phyloP scores from a whole-genome alignment of 2,797 vertebrate species.

The Melanotaenia boesemani region DNA sequence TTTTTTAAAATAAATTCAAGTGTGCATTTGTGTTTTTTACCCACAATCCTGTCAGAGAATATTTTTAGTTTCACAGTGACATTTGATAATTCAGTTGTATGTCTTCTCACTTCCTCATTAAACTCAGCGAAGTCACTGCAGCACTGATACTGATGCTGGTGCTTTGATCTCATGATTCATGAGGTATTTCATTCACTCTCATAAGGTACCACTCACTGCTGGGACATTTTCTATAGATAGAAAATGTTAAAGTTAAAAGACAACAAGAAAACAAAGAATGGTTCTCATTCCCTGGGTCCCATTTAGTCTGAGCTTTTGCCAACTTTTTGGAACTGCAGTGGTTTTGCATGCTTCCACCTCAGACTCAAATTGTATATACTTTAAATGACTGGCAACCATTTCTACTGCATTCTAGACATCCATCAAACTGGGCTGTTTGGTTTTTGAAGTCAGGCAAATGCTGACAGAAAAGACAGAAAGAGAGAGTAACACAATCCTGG shows the following conservation, averaged over 20 bases:
- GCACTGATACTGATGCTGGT: not conserved
- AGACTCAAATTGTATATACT: conserved; percentile 15
- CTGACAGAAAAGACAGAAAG: not conserved
- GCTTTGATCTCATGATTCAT: not conserved
- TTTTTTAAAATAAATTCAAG: no score
- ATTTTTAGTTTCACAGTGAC: not conserved
- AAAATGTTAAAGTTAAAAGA: conserved; percentile 2
- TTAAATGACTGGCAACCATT: not conserved
- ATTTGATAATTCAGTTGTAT: not conserved
- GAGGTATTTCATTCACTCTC: not conserved
- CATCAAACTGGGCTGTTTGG: not conserved
- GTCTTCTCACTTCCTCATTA: not conserved
- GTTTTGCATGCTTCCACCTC: conserved; percentile 12
- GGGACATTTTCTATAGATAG: not conserved
- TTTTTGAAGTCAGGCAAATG: not conserved
- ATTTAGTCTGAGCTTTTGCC: conserved; percentile 15
- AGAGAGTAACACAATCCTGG: not conserved
- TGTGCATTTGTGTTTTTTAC: not conserved
- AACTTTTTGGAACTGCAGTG: conserved; percentile 22
- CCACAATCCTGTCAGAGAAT: not conserved
- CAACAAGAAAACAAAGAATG: not conserved
- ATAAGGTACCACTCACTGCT: not conserved
- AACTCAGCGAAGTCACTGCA: not conserved
- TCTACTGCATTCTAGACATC: conserved; percentile 1
- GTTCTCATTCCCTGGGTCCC: conserved; percentile 8